Evolutionary conservation across 2,797 vertebrate species (phyloP).

Genomic region (Antennarius maculatus): DNA sequence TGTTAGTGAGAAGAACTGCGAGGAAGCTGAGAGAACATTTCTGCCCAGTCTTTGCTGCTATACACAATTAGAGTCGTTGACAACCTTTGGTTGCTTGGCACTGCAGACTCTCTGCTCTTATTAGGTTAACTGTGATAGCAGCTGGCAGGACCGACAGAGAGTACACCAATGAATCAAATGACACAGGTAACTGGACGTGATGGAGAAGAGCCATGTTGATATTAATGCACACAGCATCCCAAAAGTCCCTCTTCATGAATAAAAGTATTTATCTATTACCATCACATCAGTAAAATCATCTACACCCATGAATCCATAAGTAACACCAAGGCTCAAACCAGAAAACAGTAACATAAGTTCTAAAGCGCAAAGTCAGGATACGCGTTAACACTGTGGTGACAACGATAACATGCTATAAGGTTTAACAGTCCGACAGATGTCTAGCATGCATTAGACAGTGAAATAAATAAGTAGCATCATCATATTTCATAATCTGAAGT

Average conservation of each 20-base stretch:
- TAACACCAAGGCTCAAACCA: constrained; percentile 2
- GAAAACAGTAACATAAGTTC: constrained; percentile 17
- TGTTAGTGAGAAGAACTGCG: background rate
- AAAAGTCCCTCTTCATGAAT: too few relatives aligned
- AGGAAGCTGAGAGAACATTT: background rate
- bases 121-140: constrained; percentile 24
- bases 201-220: constrained; percentile 16
- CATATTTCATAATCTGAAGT: background rate
- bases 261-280: too few relatives aligned
- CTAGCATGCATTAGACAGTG: background rate
- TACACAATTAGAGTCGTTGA: constrained; percentile 7
- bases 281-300: background rate
- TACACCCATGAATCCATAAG: background rate
- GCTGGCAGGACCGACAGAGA: background rate
- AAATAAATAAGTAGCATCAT: background rate
- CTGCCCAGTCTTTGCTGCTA: constrained; percentile 14
- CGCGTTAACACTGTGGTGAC: background rate
- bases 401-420: too few relatives aligned
- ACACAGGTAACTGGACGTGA: background rate
- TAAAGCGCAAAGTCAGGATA: constrained; percentile 4
- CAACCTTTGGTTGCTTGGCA: constrained; percentile 19
- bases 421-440: too few relatives aligned
- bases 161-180: background rate
- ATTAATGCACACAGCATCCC: background rate
- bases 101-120: background rate